Conservation (phyloP, 1,140 invertebrate species). For the Platorchestia sp. region DNA sequence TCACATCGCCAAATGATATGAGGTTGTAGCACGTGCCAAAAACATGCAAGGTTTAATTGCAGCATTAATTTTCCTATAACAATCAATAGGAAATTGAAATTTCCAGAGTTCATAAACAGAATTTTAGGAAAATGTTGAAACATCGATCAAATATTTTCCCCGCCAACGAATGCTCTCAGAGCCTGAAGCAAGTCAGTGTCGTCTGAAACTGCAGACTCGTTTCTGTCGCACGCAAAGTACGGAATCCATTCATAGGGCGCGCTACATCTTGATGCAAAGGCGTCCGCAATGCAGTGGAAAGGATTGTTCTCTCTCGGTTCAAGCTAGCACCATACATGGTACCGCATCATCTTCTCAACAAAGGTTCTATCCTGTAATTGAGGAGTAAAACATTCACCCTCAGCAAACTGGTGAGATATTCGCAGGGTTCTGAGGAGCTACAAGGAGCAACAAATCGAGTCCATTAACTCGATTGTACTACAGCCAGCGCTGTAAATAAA, state of each 20-base stretch:
- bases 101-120: background rate
- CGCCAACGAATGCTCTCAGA: background rate
- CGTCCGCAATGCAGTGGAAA: background rate
- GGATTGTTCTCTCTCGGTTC: background rate
- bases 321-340: background rate
- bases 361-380: background rate
- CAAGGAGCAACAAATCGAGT: too few species aligned
- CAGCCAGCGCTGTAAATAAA: background rate
- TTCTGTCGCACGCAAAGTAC: background rate
- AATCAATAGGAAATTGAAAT: background rate
- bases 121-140: background rate
- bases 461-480: background rate
- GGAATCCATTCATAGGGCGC: too few species aligned
- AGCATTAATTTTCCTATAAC: background rate
- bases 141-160: background rate
- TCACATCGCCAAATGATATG: background rate
- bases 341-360: background rate
- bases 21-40: background rate
- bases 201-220: background rate
- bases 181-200: background rate
- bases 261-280: too few species aligned
- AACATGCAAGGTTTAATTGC: background rate
- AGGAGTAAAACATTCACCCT: background rate
- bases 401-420: background rate
- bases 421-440: too few species aligned